phyloP scores from a whole-genome alignment of 1,140 invertebrate genomes.

The Chironomus tepperi region DNA sequence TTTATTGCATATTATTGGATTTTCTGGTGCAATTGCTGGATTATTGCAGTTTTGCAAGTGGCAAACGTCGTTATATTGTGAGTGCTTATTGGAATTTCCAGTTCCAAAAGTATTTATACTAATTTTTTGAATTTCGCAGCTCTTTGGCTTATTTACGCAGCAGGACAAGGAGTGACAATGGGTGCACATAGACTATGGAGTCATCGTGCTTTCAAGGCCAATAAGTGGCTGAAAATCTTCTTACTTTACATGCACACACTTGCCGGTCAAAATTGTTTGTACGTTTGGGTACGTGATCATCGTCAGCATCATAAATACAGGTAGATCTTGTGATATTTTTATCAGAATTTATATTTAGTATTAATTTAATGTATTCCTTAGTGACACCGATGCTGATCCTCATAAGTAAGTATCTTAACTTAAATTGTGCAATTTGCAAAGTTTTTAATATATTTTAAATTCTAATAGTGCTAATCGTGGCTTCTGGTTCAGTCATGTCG shows the following conservation, averaged over 20 bases:
- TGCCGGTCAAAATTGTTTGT: constrained; percentile 28
- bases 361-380: constrained; percentile 39
- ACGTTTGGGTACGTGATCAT: background rate
- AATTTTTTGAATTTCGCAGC: constrained; percentile 25
- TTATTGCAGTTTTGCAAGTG: constrained; percentile 33
- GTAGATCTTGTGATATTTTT: background rate
- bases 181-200: constrained; percentile 60
- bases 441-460: background rate
- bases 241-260: constrained; percentile 30
- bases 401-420: constrained; percentile 36
- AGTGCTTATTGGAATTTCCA: too few relatives aligned
- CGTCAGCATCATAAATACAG: background rate
- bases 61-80: constrained; percentile 40
- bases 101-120: too few relatives aligned
- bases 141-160: constrained; percentile 25
- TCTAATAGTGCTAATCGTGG: constrained; percentile 60
- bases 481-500: constrained; percentile 80
- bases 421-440: background rate
- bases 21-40: constrained; percentile 33
- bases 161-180: constrained; percentile 45
- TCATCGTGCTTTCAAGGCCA: constrained; percentile 57
- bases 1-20: constrained; percentile 40
- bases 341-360: background rate
- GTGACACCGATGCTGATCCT: constrained; percentile 67
- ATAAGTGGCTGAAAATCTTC: constrained; percentile 38